These are phyloP conservation scores for Amphiduros pacificus DNA, from an alignment of 2,888 invertebrate species.

Conservation along the genomic window DNA sequence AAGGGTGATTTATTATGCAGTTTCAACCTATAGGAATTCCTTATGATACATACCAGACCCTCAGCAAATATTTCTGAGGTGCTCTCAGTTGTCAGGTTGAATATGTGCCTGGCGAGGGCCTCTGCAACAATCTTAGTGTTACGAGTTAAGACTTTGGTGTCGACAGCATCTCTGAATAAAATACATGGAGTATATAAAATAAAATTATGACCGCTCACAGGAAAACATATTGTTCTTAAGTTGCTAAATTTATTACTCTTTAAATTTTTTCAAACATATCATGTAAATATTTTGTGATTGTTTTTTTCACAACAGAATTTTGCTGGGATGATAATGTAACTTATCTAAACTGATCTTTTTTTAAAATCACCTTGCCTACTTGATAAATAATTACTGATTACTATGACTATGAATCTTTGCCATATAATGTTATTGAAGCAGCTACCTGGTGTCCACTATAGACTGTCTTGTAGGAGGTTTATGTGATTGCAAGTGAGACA, in stretches of 20 bases:
- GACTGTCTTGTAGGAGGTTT: constrained; percentile 54
- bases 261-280: no score
- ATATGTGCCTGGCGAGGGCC: constrained; percentile 72
- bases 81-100: constrained; percentile 53
- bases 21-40: no score
- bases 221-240: no score
- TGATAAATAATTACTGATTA: background rate
- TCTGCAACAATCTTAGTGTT: constrained; percentile 80
- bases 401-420: background rate
- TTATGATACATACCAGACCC: constrained; percentile 68
- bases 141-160: constrained; percentile 66
- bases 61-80: constrained; percentile 70
- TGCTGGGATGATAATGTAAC: no score
- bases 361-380: no score
- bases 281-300: no score
- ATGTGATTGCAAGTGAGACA: constrained; percentile 72
- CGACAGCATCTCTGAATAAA: constrained; percentile 64
- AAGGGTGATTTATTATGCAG: no score
- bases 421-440: no score
- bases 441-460: constrained; percentile 60
- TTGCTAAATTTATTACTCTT: no score
- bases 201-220: no score
- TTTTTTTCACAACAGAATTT: no score
- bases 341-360: background rate
- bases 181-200: no score